These are phyloP conservation scores for Rhodeus uyekii DNA, from an alignment of 2,797 vertebrate species.

Conservation along the genomic window DNA sequence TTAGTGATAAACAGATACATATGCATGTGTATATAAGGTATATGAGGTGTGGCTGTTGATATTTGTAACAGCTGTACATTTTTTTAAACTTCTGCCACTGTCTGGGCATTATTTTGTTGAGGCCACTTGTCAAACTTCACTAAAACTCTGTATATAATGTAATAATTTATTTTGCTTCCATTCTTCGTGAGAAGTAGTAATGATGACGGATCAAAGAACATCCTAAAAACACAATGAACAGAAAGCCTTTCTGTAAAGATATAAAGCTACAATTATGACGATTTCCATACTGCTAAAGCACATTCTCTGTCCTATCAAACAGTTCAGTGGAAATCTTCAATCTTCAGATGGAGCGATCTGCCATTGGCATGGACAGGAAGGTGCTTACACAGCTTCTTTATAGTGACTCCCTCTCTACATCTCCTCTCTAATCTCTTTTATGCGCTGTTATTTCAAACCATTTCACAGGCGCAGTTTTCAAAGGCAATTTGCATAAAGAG, in stretches of 20 bases:
- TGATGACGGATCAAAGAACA: neutral
- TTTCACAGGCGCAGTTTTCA: conserved; percentile 21
- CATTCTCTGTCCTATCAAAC: neutral
- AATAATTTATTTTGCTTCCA: neutral
- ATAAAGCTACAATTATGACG: neutral
- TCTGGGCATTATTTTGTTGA: neutral
- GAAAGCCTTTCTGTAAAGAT: neutral
- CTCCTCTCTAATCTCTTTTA: conserved; percentile 30
- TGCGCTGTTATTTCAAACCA: conserved; percentile 36
- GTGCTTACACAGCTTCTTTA: conserved; percentile 42
- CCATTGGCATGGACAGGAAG: conserved; percentile 35
- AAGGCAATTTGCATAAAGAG: conserved; percentile 16
- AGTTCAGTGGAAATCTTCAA: conserved; percentile 24
- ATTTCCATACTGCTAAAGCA: neutral
- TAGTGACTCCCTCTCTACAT: conserved; percentile 21
- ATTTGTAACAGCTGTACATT: neutral
- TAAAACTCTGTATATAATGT: neutral
- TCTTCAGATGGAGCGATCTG: conserved; percentile 32
- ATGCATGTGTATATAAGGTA: no score
- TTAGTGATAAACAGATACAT: neutral
- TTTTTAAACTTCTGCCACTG: neutral
- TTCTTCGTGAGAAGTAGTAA: neutral
- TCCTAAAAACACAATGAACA: neutral
- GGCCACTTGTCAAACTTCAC: neutral
- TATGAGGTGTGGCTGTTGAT: neutral